phyloP scores from a whole-genome alignment of 2,888 invertebrate species.

The Cerastis leucographa region DNA sequence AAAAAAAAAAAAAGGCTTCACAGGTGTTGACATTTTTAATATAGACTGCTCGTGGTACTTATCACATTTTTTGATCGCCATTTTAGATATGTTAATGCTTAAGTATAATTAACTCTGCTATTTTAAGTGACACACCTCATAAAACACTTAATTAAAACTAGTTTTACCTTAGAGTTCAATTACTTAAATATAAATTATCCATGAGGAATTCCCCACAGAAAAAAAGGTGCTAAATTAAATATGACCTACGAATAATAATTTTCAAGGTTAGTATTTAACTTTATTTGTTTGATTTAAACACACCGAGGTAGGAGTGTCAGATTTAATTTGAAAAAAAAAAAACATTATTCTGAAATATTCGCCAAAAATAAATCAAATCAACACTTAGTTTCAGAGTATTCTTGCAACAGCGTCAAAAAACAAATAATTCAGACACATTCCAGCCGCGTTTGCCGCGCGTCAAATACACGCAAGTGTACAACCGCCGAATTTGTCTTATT shows the following conservation, averaged over 20 bases:
- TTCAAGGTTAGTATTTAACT: background rate
- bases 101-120: conserved; percentile 3
- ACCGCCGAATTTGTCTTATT: conserved; percentile 84
- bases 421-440: conserved; percentile 6
- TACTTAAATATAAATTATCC: conserved; percentile 5
- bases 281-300: too few species aligned
- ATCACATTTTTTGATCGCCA: background rate
- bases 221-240: conserved; percentile 9
- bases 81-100: conserved; percentile 8
- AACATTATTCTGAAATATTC: background rate
- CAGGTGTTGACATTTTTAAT: background rate
- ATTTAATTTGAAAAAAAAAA: background rate
- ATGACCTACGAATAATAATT: conserved; percentile 11
- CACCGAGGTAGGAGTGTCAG: background rate
- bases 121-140: conserved; percentile 19
- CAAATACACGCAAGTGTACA: conserved; percentile 68
- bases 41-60: background rate
- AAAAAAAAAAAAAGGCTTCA: background rate
- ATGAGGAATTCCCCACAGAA: conserved; percentile 14
- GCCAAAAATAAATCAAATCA: background rate
- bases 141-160: conserved; percentile 38
- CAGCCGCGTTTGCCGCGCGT: conserved; percentile 49
- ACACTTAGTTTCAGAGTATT: background rate
- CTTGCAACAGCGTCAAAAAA: background rate
- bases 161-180: conserved; percentile 1